Conservation (phyloP, 2,113 vertebrate genomes). For the Agapornis roseicollis region DNA sequence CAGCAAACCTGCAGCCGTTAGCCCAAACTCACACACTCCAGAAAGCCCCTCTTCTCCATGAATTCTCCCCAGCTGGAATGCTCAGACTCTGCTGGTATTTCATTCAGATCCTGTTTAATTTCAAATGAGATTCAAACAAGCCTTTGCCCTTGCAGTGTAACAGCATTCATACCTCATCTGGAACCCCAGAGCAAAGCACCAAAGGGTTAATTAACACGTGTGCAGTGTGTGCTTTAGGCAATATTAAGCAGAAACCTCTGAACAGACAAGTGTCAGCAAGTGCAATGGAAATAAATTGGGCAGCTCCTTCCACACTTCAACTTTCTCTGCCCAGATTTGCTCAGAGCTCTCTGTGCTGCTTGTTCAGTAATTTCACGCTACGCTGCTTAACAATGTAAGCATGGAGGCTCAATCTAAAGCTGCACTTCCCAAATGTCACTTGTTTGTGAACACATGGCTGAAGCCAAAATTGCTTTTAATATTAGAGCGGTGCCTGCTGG, state of each 20-base stretch:
- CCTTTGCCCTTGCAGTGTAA: background rate
- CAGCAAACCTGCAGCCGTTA: background rate
- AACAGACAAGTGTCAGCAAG: background rate
- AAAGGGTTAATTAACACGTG: background rate
- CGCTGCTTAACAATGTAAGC: constrained; percentile 54
- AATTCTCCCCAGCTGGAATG: background rate
- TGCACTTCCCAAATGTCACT: constrained; percentile 71
- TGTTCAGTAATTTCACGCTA: constrained; percentile 77
- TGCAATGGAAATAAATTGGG: constrained; percentile 32
- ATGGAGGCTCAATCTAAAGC: constrained; percentile 46
- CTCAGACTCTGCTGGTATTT: background rate
- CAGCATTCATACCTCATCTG: background rate
- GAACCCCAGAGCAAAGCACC: background rate
- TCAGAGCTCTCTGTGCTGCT: background rate
- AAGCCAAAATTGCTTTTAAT: constrained; percentile 71
- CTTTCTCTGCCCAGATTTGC: background rate
- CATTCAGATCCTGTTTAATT: background rate
- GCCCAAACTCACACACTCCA: background rate
- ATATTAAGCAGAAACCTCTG: background rate
- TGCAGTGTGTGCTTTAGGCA: background rate
- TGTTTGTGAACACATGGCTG: constrained; percentile 74
- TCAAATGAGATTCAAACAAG: background rate
- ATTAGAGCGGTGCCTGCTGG: constrained; percentile 48
- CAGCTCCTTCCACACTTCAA: constrained; percentile 6
- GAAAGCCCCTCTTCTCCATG: background rate